phyloP scores from a whole-genome alignment of 2,113 vertebrate species.

The Cyprinodon tularosa region DNA sequence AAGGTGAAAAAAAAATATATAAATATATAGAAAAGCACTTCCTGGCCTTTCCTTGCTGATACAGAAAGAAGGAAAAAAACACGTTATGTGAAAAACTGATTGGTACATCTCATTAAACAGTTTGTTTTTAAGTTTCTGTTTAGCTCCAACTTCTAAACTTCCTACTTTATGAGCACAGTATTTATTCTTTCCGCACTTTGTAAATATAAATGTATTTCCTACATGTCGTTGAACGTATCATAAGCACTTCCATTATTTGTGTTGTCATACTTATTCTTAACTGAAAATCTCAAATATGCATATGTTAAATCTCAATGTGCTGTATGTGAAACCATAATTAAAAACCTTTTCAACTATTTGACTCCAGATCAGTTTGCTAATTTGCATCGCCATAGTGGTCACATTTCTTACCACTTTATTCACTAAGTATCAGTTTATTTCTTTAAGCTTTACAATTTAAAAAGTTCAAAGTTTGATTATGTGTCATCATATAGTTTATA shows the following conservation, averaged over 20 bases:
- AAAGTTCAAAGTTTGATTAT: no score
- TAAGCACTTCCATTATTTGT: constrained; percentile 43
- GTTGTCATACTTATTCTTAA: constrained; percentile 24
- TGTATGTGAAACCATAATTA: constrained; percentile 67
- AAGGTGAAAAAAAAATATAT: neutral
- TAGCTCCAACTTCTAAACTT: constrained; percentile 19
- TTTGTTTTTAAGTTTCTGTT: constrained; percentile 28
- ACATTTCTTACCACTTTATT: no score
- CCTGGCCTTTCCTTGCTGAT: no score
- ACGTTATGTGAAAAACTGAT: neutral
- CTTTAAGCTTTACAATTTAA: no score
- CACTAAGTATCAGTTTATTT: no score
- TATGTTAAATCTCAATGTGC: constrained; percentile 51
- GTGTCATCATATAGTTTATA: no score
- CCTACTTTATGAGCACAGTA: constrained; percentile 33
- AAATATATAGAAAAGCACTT: no score
- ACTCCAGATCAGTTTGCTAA: neutral
- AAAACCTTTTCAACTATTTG: neutral
- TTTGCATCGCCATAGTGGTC: constrained; percentile 7
- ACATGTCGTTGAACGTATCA: constrained; percentile 32
- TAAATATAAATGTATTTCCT: constrained; percentile 44
- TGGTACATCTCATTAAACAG: neutral
- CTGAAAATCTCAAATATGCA: constrained; percentile 21
- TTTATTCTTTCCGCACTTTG: constrained; percentile 47
- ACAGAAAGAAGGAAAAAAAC: neutral